Base-by-base conservation (phyloP, 2,888 invertebrate genomes). In the Crepidodera aurea region DNA sequence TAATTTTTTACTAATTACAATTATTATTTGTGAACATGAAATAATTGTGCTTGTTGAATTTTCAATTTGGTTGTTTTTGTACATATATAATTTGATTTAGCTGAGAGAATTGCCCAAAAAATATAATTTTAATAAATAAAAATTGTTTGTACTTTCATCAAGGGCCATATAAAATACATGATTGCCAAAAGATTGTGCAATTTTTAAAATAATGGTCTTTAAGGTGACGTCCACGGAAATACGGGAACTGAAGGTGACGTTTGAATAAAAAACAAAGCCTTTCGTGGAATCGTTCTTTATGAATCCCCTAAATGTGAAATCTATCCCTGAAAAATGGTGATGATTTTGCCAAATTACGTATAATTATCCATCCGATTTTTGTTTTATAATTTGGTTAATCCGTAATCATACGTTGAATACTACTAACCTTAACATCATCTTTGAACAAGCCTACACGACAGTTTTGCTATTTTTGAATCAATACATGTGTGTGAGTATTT, bases 401-500 rank as follows among this genome's bases (percentile, higher is more conserved):
- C 25, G 22, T 12, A 48, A 13, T 12, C 10, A 12, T 18, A 32
- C 16, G 13, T 19, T 19, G 51, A 19, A 27, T 42, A 55, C 19
- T 44, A 55, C 55, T 32, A 19, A 55, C 54, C 32, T 7, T 12
- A 19, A 18, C 34, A 15, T 16, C 37, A 16, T 29, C 27, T 55
- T 54, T 44, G 13, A 29, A 22, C 15, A 37, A 46, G 34, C 46
- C 39, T 42, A 62, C 61, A 57, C 48, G 15, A 40, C 56, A 66
- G 65, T 63, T 67, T 66, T 64, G 50, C 27, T 27, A 61, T 57
- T 64, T 65, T 62, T 51, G 58, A 72, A 86, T 87, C 87, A 87
- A 84, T 87, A 87, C 87, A 87, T 87, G 87, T 87, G 86, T 86
- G 86, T 86, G 87, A 86, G 87, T 87, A 78, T 64, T 64, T 74